Percentiles rank a stretch among this genome's conserved stretches.
Conservation (phyloP, 2,113 vertebrate genomes). For the Typhlomys cinereus region DNA sequence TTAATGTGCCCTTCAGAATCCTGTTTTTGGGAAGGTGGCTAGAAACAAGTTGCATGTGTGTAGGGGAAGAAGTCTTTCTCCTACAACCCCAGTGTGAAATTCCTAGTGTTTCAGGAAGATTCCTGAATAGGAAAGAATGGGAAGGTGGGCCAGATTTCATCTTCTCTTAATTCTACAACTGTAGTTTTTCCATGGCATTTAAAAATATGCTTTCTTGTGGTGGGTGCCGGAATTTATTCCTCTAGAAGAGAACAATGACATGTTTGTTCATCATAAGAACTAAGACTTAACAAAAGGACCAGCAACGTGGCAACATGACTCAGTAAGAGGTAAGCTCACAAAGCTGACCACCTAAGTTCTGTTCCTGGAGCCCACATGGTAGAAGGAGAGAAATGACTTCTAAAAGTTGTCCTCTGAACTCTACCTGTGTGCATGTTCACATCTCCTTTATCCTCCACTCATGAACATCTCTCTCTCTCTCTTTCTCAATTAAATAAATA, state of each 20-base stretch:
- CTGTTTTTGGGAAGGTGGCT: background rate
- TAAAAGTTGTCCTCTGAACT: too few species aligned
- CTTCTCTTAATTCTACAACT: constrained; percentile 41
- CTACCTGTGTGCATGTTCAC: too few species aligned
- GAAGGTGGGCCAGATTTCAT: constrained; percentile 39
- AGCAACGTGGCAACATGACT: too few species aligned
- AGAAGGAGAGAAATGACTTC: too few species aligned
- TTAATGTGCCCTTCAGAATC: constrained; percentile 40
- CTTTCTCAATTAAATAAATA: too few species aligned
- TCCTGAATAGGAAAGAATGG: background rate
- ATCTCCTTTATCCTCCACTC: too few species aligned
- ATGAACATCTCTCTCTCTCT: too few species aligned
- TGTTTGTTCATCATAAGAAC: background rate
- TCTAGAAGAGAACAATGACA: background rate
- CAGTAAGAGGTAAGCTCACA: too few species aligned
- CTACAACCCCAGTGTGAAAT: background rate
- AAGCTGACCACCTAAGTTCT: too few species aligned
- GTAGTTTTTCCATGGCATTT: constrained; percentile 24
- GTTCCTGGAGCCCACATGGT: too few species aligned
- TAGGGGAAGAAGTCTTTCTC: background rate
- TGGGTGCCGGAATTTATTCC: background rate
- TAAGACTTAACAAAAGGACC: background rate
- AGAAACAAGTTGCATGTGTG: background rate
- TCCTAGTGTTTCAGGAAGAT: background rate
- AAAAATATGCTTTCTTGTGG: constrained; percentile 50